phyloP scores from a whole-genome alignment of 1,140 invertebrate species.

The Drosophila parvula region DNA sequence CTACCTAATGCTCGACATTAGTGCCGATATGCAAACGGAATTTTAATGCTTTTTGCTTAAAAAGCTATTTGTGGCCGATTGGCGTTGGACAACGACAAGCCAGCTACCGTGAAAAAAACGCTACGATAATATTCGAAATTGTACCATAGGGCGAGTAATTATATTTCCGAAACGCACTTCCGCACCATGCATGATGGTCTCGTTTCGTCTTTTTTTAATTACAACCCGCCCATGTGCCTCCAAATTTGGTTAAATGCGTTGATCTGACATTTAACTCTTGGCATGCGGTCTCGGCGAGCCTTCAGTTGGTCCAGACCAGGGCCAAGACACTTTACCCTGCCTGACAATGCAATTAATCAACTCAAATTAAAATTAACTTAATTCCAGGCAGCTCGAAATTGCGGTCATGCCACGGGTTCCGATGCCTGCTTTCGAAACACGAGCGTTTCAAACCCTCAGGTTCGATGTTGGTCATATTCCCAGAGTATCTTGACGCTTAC shows the following conservation, averaged over 20 bases:
- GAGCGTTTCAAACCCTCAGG: not conserved
- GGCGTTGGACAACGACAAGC: constrained; percentile 25
- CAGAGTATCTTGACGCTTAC: not conserved
- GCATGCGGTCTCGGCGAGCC: constrained; percentile 48
- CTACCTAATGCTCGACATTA: constrained; percentile 75
- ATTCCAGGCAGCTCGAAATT: constrained; percentile 61
- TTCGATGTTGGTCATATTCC: not conserved
- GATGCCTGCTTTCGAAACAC: not conserved
- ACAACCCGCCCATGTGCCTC: constrained; percentile 31
- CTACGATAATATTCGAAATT: constrained; percentile 14
- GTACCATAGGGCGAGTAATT: constrained; percentile 7
- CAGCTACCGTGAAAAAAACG: constrained; percentile 26
- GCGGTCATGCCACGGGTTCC: constrained; percentile 39
- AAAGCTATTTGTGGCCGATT: constrained; percentile 60
- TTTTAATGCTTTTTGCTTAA: constrained; percentile 64
- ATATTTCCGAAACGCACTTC: constrained; percentile 13
- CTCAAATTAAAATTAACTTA: constrained; percentile 76
- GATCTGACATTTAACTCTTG: constrained; percentile 70
- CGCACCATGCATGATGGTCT: not conserved
- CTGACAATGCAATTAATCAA: constrained; percentile 81
- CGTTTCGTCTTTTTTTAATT: constrained; percentile 2
- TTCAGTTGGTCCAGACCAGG: constrained; percentile 2
- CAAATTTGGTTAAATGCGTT: constrained; percentile 61
- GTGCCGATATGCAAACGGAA: constrained; percentile 61
- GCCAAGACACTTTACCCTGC: constrained; percentile 34